A percentile compares a stretch with the other conserved stretches of the same genome.
phyloP scores from a whole-genome alignment of 2,113 vertebrate genomes.

The Dunckerocampus dactyliophorus region DNA sequence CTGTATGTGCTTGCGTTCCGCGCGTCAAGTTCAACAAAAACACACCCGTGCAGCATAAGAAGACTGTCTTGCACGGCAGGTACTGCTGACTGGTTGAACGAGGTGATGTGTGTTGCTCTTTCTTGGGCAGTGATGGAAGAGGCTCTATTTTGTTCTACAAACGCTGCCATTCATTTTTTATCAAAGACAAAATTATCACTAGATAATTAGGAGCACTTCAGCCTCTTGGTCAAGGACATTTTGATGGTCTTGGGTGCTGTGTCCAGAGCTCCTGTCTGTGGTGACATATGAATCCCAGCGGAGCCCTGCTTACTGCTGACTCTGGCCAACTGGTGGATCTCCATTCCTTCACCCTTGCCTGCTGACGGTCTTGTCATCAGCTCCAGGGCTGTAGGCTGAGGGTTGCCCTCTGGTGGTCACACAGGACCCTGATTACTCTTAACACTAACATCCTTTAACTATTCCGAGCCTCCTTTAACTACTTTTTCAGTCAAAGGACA shows the following conservation, averaged over 20 bases:
- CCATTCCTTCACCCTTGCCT: slow-evolving; percentile 5
- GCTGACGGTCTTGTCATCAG: slow-evolving; percentile 27
- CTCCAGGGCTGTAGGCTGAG: neutral
- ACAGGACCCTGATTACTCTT: neutral
- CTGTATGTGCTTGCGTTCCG: slow-evolving; percentile 27
- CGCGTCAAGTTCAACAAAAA: slow-evolving; percentile 39
- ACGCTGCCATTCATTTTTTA: neutral
- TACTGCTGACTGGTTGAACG: neutral
- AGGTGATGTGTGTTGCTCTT: neutral
- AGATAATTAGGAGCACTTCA: neutral
- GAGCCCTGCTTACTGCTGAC: slow-evolving; percentile 25
- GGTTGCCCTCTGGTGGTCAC: slow-evolving; percentile 66
- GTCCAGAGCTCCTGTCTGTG: slow-evolving; percentile 8
- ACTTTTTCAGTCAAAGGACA: slow-evolving; percentile 1
- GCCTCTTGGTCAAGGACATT: neutral
- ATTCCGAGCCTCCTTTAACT: neutral
- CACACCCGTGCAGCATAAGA: slow-evolving; percentile 8
- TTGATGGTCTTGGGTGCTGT: neutral
- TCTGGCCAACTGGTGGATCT: slow-evolving; percentile 13
- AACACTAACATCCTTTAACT: slow-evolving; percentile 5
- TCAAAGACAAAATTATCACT: neutral
- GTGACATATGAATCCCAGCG: slow-evolving; percentile 33
- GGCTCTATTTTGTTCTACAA: neutral
- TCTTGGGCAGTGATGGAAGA: neutral
- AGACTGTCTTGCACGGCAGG: slow-evolving; percentile 21